These are phyloP conservation scores for Typhlichthys eigenmanni DNA, from an alignment of 2,797 vertebrate species.

Conservation along the genomic window DNA sequence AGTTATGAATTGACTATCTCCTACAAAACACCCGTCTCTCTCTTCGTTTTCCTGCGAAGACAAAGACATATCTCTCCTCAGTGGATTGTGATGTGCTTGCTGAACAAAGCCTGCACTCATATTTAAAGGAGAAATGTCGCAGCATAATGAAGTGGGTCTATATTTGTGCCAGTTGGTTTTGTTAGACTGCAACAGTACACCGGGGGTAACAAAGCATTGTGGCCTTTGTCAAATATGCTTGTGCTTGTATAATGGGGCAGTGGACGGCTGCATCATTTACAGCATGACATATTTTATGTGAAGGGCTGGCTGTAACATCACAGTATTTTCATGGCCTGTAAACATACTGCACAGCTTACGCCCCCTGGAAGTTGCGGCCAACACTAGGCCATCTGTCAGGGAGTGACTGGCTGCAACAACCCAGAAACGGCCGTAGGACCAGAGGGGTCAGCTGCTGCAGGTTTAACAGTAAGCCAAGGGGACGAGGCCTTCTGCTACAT, in stretches of 20 bases:
- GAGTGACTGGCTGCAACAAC: conserved; percentile 41
- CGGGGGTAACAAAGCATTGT: not conserved
- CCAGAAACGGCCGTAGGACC: conserved; percentile 46
- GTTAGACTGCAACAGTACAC: conserved; percentile 26
- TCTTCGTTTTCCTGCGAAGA: conserved; percentile 28
- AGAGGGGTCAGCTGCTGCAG: conserved; percentile 49
- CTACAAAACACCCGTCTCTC: conserved; percentile 27
- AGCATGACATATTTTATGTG: conserved; percentile 19
- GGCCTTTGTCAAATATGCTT: conserved; percentile 13
- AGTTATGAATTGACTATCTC: conserved; percentile 41
- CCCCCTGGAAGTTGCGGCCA: conserved; percentile 37
- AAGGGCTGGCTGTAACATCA: conserved; percentile 12
- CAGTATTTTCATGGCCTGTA: conserved; percentile 13
- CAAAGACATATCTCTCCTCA: conserved; percentile 5
- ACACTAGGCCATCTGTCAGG: conserved; percentile 70
- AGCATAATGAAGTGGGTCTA: conserved; percentile 19
- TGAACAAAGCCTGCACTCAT: conserved; percentile 25
- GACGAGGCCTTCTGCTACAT: conserved; percentile 15
- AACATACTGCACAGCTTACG: not conserved
- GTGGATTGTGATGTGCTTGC: conserved; percentile 21
- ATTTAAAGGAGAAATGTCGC: conserved; percentile 32
- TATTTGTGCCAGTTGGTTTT: conserved; percentile 33
- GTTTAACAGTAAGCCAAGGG: conserved; percentile 23
- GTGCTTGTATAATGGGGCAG: conserved; percentile 7
- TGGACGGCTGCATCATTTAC: conserved; percentile 26